phyloP scores from a whole-genome alignment of 2,888 invertebrate genomes.

The Drosophila tanythrix region DNA sequence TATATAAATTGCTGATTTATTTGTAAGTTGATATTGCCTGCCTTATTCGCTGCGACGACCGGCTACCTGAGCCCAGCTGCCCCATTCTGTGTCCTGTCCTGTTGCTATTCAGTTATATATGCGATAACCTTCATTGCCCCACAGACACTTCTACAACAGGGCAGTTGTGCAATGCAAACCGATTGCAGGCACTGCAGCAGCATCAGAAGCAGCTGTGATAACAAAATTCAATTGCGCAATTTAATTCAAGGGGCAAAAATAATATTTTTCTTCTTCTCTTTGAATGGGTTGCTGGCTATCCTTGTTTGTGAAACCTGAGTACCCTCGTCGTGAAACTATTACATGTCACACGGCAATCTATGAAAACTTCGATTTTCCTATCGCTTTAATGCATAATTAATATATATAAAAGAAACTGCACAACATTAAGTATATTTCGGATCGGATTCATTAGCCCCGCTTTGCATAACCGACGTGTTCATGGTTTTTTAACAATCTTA shows the following conservation, averaged over 20 bases:
- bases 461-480: neutral
- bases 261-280: neutral
- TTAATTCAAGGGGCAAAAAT: neutral
- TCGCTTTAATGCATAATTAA: neutral
- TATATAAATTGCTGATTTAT: slow-evolving; percentile 50
- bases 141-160: slow-evolving; percentile 30
- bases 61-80: slow-evolving; percentile 1
- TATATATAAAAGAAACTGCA: neutral
- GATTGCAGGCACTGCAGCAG: slow-evolving; percentile 16
- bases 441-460: neutral
- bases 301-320: neutral
- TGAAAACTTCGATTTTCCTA: neutral
- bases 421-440: neutral
- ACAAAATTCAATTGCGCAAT: slow-evolving; percentile 34
- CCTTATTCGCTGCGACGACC: neutral
- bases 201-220: slow-evolving; percentile 14
- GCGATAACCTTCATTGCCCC: slow-evolving; percentile 37
- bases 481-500: neutral
- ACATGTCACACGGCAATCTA: neutral
- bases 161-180: slow-evolving; percentile 25
- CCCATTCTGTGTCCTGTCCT: neutral
- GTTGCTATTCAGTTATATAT: slow-evolving; percentile 1
- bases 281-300: neutral
- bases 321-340: neutral
- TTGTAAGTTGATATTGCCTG: slow-evolving; percentile 42